Conservation (phyloP, 2,797 vertebrate species). For the Oreonectes daqikongensis region DNA sequence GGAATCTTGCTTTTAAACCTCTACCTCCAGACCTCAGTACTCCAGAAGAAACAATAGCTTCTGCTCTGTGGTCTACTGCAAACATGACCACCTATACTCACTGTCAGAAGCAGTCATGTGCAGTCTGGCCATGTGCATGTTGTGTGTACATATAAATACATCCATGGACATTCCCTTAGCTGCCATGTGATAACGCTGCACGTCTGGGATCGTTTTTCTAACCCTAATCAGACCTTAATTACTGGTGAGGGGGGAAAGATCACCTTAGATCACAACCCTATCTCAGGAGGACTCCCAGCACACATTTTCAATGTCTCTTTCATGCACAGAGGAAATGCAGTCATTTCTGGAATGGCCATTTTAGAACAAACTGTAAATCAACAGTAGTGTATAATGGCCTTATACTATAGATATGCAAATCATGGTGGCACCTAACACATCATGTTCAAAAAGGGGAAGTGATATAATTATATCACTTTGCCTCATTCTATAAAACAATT, state of each 20-base stretch:
- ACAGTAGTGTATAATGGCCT: too few relatives aligned
- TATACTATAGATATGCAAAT: too few relatives aligned
- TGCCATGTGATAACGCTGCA: not conserved
- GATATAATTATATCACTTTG: too few relatives aligned
- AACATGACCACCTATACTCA: not conserved
- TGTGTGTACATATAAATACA: not conserved
- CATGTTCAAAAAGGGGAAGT: too few relatives aligned
- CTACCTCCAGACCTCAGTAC: conserved; percentile 5
- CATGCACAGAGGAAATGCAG: too few relatives aligned
- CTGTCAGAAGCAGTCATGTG: not conserved
- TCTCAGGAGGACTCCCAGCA: too few relatives aligned
- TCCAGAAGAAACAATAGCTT: conserved; percentile 5
- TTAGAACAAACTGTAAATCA: too few relatives aligned
- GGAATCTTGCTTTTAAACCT: conserved; percentile 23
- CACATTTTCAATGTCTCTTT: too few relatives aligned
- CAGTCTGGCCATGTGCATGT: not conserved
- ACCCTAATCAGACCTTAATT: not conserved
- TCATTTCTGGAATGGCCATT: too few relatives aligned
- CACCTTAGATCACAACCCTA: not conserved
- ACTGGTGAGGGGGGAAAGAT: not conserved
- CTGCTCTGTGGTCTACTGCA: not conserved
- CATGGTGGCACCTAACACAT: too few relatives aligned
- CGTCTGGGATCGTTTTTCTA: not conserved
- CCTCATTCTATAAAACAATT: too few relatives aligned
- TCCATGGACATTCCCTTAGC: not conserved